Percentiles rank a stretch among this genome's conserved stretches.
Conservation (phyloP, 2,113 vertebrate genomes). For the Cyprinodon brontotheroides region DNA sequence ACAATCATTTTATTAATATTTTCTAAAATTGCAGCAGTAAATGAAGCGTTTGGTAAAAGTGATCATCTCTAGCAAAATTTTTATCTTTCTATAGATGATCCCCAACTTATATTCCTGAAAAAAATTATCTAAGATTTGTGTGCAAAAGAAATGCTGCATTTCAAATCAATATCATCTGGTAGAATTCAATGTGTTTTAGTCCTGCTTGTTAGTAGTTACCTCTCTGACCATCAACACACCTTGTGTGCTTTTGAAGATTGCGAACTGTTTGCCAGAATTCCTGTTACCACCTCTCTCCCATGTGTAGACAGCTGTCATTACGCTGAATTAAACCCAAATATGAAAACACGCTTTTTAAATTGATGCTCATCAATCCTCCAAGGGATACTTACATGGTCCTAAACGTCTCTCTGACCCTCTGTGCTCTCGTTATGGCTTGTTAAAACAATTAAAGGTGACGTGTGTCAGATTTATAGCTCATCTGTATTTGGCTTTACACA, state of each 20-base stretch:
- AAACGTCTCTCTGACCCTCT: conserved; percentile 62
- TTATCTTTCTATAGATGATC: too few relatives aligned
- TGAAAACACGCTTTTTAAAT: conserved; percentile 63
- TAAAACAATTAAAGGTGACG: conserved; percentile 71
- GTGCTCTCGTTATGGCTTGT: conserved; percentile 68
- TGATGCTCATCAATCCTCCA: conserved; percentile 53
- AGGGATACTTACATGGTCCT: conserved; percentile 67
- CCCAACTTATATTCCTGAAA: not conserved
- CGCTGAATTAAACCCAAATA: conserved; percentile 58
- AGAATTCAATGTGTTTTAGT: not conserved
- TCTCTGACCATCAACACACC: not conserved
- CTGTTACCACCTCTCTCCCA: conserved; percentile 41
- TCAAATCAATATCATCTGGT: not conserved
- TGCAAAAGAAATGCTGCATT: not conserved
- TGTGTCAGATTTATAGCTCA: conserved; percentile 61
- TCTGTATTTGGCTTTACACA: conserved; percentile 36
- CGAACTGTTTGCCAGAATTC: conserved; percentile 37
- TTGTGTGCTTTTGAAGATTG: not conserved
- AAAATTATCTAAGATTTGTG: not conserved
- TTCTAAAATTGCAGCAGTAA: not conserved
- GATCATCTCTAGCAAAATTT: not conserved
- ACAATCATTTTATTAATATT: conserved; percentile 6
- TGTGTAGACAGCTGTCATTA: conserved; percentile 54
- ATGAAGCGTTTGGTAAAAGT: not conserved
- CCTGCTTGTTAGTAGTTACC: not conserved